phyloP scores from a whole-genome alignment of 2,113 vertebrate species.

The Leucopsar rothschildi region DNA sequence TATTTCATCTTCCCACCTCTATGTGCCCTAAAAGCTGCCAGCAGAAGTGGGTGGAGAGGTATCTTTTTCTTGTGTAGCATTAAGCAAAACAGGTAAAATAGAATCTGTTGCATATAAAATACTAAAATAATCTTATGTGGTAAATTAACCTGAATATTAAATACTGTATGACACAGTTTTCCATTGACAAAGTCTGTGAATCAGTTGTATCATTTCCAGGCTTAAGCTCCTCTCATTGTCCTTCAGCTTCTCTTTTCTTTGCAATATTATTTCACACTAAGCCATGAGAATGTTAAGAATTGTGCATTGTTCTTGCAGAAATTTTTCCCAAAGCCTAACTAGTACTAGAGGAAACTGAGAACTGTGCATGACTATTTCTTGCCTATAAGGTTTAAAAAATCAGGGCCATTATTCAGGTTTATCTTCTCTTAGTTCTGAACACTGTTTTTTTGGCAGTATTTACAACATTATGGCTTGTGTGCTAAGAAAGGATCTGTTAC shows the following conservation, averaged over 20 bases:
- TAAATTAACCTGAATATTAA: constrained; percentile 9
- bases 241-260: not conserved
- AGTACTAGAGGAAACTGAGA: not conserved
- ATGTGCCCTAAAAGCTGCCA: not conserved
- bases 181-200: not conserved
- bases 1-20: not conserved
- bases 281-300: not conserved
- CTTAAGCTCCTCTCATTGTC: not conserved
- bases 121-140: not conserved
- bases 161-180: not conserved
- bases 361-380: not conserved
- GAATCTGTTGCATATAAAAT: not conserved
- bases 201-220: not conserved
- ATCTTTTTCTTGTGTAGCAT: not conserved
- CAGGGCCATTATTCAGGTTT: not conserved
- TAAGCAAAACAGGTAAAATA: not conserved
- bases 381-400: not conserved
- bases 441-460: not conserved
- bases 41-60: not conserved
- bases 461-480: not conserved
- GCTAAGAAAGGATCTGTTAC: not conserved
- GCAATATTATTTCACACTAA: not conserved
- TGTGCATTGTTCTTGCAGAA: not conserved
- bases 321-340: not conserved
- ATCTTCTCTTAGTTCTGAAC: not conserved